Conservation (phyloP, 1,140 invertebrate species). For the Trichoplusia ni region DNA sequence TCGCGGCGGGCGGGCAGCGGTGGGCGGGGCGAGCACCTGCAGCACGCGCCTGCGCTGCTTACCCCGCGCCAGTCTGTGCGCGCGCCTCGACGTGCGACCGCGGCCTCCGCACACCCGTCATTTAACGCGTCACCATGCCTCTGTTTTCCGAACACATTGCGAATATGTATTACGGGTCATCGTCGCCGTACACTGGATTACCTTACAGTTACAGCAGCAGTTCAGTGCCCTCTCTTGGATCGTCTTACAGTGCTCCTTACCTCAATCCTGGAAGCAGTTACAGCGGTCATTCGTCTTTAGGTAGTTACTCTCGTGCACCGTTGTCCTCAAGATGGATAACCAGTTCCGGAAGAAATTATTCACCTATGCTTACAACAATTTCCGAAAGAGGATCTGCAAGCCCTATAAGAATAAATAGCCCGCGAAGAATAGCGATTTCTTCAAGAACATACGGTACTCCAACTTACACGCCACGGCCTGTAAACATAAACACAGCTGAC, state of each 20-base stretch:
- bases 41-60: slow-evolving; percentile 34
- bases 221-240: slow-evolving; percentile 60
- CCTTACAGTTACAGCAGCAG: slow-evolving; percentile 64
- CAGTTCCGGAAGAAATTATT: slow-evolving; percentile 81
- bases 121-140: slow-evolving; percentile 76
- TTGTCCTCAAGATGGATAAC: slow-evolving; percentile 61
- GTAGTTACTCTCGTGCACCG: slow-evolving; percentile 70
- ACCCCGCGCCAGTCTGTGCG: slow-evolving; percentile 56
- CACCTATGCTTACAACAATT: slow-evolving; percentile 88
- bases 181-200: slow-evolving; percentile 61
- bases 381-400: slow-evolving; percentile 82
- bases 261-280: slow-evolving; percentile 80
- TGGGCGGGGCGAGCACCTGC: slow-evolving; percentile 62
- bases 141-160: slow-evolving; percentile 82
- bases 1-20: slow-evolving; percentile 48
- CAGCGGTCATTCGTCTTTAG: slow-evolving; percentile 82
- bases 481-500: slow-evolving; percentile 89
- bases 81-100: slow-evolving; percentile 40
- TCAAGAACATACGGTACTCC: slow-evolving; percentile 66
- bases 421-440: slow-evolving; percentile 61
- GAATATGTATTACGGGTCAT: slow-evolving; percentile 82
- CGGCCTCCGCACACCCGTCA: slow-evolving; percentile 44
- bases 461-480: slow-evolving; percentile 82
- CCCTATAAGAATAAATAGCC: slow-evolving; percentile 71
- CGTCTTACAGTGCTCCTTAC: slow-evolving; percentile 77